phyloP scores from a whole-genome alignment of 2,888 invertebrate species.

The Chloroclystis v-ata region DNA sequence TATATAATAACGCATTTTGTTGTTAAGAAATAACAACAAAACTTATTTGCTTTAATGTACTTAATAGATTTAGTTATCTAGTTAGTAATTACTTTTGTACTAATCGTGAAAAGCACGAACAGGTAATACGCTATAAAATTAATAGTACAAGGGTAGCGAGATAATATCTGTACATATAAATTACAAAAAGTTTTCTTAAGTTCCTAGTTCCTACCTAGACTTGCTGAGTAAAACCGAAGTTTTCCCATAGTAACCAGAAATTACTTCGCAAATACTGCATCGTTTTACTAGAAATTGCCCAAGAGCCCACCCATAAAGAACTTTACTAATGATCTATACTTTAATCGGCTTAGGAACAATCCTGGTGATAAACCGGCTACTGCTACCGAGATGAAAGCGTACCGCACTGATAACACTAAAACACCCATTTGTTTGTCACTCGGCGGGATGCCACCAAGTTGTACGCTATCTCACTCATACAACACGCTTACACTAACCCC shows the following conservation, averaged over 20 bases:
- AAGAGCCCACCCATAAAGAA: neutral
- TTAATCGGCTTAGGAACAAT: slow-evolving; percentile 3
- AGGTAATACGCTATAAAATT: too few relatives aligned
- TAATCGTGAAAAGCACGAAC: too few relatives aligned
- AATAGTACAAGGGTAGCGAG: too few relatives aligned
- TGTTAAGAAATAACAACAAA: too few relatives aligned
- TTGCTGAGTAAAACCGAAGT: too few relatives aligned
- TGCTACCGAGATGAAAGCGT: slow-evolving; percentile 59
- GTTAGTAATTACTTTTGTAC: too few relatives aligned
- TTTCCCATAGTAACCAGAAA: neutral
- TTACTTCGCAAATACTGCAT: neutral
- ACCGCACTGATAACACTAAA: slow-evolving; percentile 66
- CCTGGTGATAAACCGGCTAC: slow-evolving; percentile 23
- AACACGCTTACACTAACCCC: neutral
- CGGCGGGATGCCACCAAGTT: slow-evolving; percentile 39
- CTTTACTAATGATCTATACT: neutral
- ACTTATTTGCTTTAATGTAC: too few relatives aligned
- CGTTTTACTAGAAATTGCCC: neutral
- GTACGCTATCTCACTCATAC: slow-evolving; percentile 31
- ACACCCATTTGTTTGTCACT: slow-evolving; percentile 78
- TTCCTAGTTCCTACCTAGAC: too few relatives aligned
- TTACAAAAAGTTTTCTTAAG: too few relatives aligned
- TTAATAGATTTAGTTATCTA: too few relatives aligned
- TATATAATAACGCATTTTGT: too few relatives aligned
- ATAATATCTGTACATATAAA: too few relatives aligned